Evolutionary conservation across 2,888 invertebrate genomes (phyloP).

Genomic region (Rapana venosa): DNA sequence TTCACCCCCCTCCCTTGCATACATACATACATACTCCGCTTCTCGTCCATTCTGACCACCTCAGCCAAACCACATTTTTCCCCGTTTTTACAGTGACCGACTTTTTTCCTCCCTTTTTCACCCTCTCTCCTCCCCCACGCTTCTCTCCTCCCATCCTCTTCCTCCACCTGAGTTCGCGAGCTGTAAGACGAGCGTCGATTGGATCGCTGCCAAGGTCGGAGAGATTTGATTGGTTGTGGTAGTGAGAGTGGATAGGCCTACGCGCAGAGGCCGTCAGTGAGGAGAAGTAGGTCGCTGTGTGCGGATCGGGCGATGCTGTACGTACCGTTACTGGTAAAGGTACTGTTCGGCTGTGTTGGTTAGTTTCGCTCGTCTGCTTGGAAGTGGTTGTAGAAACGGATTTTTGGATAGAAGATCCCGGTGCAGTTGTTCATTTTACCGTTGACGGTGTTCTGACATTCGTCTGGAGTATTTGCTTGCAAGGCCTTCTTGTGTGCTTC

Average conservation of each 20-base stretch:
- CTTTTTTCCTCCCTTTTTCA: neutral
- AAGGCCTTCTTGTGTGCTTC: neutral
- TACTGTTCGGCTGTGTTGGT: too few relatives aligned
- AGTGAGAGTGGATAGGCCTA: slow-evolving; percentile 13
- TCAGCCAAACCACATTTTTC: neutral
- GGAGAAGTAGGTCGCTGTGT: neutral
- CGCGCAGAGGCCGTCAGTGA: slow-evolving; percentile 7
- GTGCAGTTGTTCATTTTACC: too few relatives aligned
- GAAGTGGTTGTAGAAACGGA: too few relatives aligned
- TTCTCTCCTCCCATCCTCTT: neutral
- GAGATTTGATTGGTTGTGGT: slow-evolving; percentile 31
- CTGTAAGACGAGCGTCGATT: slow-evolving; percentile 26
- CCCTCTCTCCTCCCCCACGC: neutral
- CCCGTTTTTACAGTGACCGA: neutral
- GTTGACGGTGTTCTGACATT: neutral
- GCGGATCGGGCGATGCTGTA: neutral
- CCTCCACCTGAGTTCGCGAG: neutral
- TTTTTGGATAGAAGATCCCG: too few relatives aligned
- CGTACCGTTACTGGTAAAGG: slow-evolving; percentile 12
- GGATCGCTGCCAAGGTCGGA: slow-evolving; percentile 30
- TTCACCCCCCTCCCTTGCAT: neutral
- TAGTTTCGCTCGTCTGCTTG: too few relatives aligned
- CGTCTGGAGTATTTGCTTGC: neutral
- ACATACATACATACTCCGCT: neutral
- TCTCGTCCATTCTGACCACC: slow-evolving; percentile 4